Evolutionary conservation across 2,113 vertebrate species (phyloP), one percentile per base, ranked within the genome.

Genomic region (Lampris incognitus): DNA sequence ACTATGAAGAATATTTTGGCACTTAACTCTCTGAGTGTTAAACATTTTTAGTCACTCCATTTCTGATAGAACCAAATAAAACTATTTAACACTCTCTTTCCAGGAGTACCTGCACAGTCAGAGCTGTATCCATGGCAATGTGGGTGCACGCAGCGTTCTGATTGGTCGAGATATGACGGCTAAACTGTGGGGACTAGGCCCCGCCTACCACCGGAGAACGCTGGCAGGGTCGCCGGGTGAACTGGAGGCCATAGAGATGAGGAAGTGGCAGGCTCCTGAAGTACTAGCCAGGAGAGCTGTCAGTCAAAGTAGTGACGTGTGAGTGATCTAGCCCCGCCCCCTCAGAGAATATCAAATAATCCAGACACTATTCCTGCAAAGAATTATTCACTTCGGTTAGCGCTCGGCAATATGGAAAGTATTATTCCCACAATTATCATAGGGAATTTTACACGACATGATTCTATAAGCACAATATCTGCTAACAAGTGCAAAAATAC

Each of bases 221-320:
- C 90, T 90, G 37, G 48, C 60, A 3, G 48, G 62, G 36, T 79
- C 86, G 0, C 66, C 86, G 0, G 81, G 61, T 7, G 76, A 48
- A 0, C 52, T 40, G 10, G 74, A 72, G 2, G 62, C 46, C 0
- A 46, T 87, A 1, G 94, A 95, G 36, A 69, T 94, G 75, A 97
- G 91, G 91, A 99, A 98, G 78, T 98, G 97, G 97, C 96, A 96
- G 13, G 94, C 97, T 1, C 97, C 97, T 2, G 97, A 99, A 71
- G 88, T 92, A 24, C 88, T 98, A 74, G 89, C 95, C 51, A 85
- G 79, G 69, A 92, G 83, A 54, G 37, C 75, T 9, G 37, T 92
- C 9, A 85, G 83, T 85, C 92, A 92, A 65, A 94, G 89, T 82
- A 94, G 95, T 50, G 97, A 99, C 24, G 63, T 96, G 97, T 99